Base-by-base conservation (phyloP, 2,113 vertebrate genomes). In the Parus major region DNA sequence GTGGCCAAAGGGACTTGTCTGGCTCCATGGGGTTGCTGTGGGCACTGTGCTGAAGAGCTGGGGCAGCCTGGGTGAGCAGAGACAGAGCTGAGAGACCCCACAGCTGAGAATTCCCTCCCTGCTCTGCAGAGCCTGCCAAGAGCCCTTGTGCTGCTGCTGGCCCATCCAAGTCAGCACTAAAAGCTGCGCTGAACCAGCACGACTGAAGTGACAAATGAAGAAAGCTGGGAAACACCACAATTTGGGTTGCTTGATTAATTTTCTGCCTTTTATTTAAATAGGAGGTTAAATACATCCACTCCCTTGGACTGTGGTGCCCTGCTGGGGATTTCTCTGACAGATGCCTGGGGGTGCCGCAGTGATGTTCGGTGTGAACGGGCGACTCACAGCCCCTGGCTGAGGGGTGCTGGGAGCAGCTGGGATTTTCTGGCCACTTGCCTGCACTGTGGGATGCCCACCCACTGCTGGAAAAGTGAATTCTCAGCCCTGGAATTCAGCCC, bases 311-410 rank as follows among this genome's bases (percentile, higher is more conserved):
- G 42, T 20, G 78, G 22, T 73, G 73, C 13, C 42, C 71, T 88
- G 87, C 39, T 16, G 71, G 50, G 93, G 59, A 1, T 31, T 50
- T 46, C 41, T 28, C 24, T 39, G 56, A 3, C 41, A 53, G 50
- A 41, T 36, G 23, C 15, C 55, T 0, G 1, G 12, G 10, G 81
- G 39, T 14, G 10, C 57, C 4, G 3, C 35, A 7, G 87, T 0
- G 21, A 23, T 1, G 3, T 4, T 50, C n/a, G 5, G 16, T 59
- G 79, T 9, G 35, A 20, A 0, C 0, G 31, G 31, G 72, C 7
- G 3, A 0, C 28, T 60, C 5, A 6, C 47, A 72, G 86, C 59
- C 53, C 50, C 59, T 9, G 4, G 0, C 42, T 5, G 3, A 61
- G 63, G 50, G 29, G 3, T 31, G 31, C 9, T 47, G 63, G 15